A percentile compares a stretch with the other conserved stretches of the same genome.
These are phyloP conservation scores for Tenthredo amoena DNA, from an alignment of 2,888 invertebrate genomes.

Conservation along the genomic window DNA sequence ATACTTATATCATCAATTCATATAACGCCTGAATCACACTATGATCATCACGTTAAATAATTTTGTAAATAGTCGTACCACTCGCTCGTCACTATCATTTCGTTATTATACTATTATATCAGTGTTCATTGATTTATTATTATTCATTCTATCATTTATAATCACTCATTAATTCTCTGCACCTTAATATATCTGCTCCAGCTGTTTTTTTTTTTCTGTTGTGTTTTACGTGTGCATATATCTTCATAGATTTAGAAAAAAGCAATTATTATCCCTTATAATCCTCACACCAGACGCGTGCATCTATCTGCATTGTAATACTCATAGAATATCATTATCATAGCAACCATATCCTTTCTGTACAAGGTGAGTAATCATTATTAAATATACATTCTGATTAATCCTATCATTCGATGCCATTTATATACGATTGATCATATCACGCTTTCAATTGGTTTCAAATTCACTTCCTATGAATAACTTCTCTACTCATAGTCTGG, in stretches of 20 bases:
- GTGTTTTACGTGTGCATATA: neutral
- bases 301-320: constrained; percentile 13
- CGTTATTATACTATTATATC: neutral
- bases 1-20: neutral
- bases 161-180: neutral
- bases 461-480: neutral
- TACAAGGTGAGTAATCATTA: constrained; percentile 28
- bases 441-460: neutral
- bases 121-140: neutral
- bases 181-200: neutral
- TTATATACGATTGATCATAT: neutral
- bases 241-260: constrained; percentile 2
- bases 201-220: neutral
- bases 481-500: neutral
- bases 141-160: neutral
- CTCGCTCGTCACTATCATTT: neutral
- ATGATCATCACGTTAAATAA: neutral
- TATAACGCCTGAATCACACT: neutral
- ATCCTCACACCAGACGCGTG: neutral
- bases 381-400: constrained; percentile 23
- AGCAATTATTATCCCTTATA: neutral
- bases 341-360: neutral
- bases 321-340: constrained; percentile 5
- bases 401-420: neutral
- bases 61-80: neutral